Percentiles rank a stretch among this genome's conserved stretches.
Conservation (phyloP, 1,140 invertebrate species). For the Orussus abietinus region DNA sequence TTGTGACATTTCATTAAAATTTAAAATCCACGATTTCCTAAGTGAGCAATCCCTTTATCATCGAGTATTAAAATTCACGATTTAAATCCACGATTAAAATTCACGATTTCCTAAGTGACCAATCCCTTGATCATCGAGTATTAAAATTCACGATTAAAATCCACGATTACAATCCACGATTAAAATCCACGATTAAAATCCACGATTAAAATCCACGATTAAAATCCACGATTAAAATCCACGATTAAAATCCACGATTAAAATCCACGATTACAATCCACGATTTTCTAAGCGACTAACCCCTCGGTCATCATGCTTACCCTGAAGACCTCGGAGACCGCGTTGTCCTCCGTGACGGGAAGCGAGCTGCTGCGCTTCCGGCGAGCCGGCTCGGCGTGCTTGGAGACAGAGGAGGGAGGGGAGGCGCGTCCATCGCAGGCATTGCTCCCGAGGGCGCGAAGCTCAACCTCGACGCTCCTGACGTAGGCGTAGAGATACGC, state of each 20-base stretch:
- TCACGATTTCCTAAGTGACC: too few species aligned
- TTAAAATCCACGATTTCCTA: too few species aligned
- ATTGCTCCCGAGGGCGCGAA: slow-evolving; percentile 15
- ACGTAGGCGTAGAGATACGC: slow-evolving; percentile 36
- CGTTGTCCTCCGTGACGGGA: slow-evolving; percentile 35
- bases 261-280: background rate
- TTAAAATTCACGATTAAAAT: slow-evolving; percentile 17
- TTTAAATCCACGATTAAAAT: too few species aligned
- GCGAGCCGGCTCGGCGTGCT: slow-evolving; percentile 10
- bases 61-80: too few species aligned
- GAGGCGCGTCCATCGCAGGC: slow-evolving; percentile 1
- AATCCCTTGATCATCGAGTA: slow-evolving; percentile 12
- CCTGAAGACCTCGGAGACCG: slow-evolving; percentile 35
- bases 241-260: slow-evolving; percentile 4
- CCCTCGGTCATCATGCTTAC: slow-evolving; percentile 22
- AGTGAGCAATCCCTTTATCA: slow-evolving; percentile 11
- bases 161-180: slow-evolving; percentile 7
- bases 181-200: slow-evolving; percentile 16
- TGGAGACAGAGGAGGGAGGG: background rate
- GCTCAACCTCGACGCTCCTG: slow-evolving; percentile 27
- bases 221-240: background rate
- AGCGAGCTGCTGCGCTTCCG: slow-evolving; percentile 34
- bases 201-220: slow-evolving; percentile 11
- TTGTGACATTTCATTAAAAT: too few species aligned
- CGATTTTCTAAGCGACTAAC: background rate